Evolutionary conservation across 2,113 vertebrate genomes (phyloP).

Genomic region (Plecotus auritus): DNA sequence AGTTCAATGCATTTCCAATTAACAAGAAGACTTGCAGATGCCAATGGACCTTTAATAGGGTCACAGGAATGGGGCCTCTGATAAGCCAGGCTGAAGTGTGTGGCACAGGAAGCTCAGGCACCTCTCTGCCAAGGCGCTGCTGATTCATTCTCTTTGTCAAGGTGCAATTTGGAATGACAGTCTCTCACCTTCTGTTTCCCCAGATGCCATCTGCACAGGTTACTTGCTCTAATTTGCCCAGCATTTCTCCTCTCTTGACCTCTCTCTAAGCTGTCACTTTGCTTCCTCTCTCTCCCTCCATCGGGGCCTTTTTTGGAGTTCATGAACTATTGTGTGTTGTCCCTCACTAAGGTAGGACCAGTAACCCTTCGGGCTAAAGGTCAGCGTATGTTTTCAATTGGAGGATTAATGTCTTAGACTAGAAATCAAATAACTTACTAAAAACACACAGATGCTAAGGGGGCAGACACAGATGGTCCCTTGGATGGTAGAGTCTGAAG

Average conservation of each 20-base stretch:
- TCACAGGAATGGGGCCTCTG: conserved; percentile 37
- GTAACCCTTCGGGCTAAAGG: not conserved
- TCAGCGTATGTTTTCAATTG: not conserved
- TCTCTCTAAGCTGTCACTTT: conserved; percentile 16
- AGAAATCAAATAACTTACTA: not conserved
- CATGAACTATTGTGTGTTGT: not conserved
- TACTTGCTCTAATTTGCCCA: conserved; percentile 52
- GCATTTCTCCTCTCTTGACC: not conserved
- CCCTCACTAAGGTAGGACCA: not conserved
- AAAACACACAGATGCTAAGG: not conserved
- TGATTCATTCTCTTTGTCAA: conserved; percentile 52
- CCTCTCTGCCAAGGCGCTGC: conserved; percentile 13
- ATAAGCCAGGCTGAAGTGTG: conserved; percentile 10
- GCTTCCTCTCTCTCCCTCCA: not conserved
- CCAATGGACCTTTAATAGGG: conserved; percentile 40
- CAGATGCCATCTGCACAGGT: conserved; percentile 68
- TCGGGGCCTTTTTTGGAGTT: not conserved
- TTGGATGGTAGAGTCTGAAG: not conserved
- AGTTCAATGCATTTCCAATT: conserved; percentile 58
- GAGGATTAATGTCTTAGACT: not conserved
- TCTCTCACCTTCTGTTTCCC: conserved; percentile 61
- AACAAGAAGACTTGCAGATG: conserved; percentile 38
- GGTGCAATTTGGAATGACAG: conserved; percentile 47
- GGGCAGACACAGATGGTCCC: not conserved
- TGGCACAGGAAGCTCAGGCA: conserved; percentile 7